phyloP scores from a whole-genome alignment of 1,140 invertebrate species.

The Trichoplusia ni region DNA sequence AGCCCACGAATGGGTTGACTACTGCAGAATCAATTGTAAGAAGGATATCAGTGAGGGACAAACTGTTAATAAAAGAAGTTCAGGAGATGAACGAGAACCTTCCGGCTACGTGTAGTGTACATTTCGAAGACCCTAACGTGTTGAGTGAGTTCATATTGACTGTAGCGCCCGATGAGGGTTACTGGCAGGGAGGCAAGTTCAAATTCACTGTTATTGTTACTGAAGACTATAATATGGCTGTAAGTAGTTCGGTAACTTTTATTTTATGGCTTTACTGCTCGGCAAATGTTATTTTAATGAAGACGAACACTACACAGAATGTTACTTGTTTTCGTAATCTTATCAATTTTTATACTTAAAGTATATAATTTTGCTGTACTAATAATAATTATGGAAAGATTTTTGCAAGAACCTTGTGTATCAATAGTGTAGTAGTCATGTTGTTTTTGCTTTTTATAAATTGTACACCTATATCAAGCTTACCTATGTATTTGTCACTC shows the following conservation, averaged over 20 bases:
- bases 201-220: slow-evolving; percentile 92
- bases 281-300: too few species aligned
- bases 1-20: slow-evolving; percentile 66
- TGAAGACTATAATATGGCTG: slow-evolving; percentile 97
- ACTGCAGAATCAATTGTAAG: slow-evolving; percentile 67
- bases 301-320: too few species aligned
- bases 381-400: too few species aligned
- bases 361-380: too few species aligned
- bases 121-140: slow-evolving; percentile 91
- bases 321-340: too few species aligned
- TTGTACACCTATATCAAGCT: too few species aligned
- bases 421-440: too few species aligned
- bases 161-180: slow-evolving; percentile 93
- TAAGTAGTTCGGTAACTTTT: slow-evolving; percentile 70
- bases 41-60: slow-evolving; percentile 92
- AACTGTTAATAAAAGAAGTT: slow-evolving; percentile 92
- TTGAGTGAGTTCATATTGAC: slow-evolving; percentile 91
- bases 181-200: slow-evolving; percentile 93
- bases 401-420: too few species aligned
- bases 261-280: not conserved
- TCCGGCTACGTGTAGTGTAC: slow-evolving; percentile 89
- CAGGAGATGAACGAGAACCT: slow-evolving; percentile 95
- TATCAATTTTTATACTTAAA: too few species aligned
- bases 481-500: too few species aligned
- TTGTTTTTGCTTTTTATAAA: too few species aligned